A percentile compares a stretch with the other conserved stretches of the same genome.
Evolutionary conservation across 2,888 invertebrate species (phyloP).

Genomic region (Tenthredo livida): DNA sequence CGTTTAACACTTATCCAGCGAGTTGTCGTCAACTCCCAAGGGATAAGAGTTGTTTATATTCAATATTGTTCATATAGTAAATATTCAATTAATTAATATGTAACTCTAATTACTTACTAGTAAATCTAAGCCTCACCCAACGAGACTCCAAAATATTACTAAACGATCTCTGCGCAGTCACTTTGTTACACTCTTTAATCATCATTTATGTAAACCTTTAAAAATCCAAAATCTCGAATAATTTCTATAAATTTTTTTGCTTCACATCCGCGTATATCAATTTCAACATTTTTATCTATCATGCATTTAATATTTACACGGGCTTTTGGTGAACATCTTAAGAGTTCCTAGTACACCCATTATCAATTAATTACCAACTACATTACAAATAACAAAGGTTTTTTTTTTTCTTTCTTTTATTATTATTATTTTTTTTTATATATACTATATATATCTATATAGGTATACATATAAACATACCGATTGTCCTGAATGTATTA

Average conservation of each 20-base stretch:
- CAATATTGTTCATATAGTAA: slow-evolving; percentile 55
- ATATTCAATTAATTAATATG: slow-evolving; percentile 59
- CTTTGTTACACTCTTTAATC: neutral
- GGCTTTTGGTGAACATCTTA: slow-evolving; percentile 17
- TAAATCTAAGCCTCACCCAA: slow-evolving; percentile 63
- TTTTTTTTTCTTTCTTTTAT: neutral
- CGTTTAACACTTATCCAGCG: slow-evolving; percentile 20
- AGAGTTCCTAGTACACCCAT: neutral
- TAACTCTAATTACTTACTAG: slow-evolving; percentile 58
- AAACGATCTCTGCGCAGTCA: slow-evolving; percentile 9
- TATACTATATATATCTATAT: neutral
- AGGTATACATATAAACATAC: neutral
- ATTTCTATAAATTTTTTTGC: neutral
- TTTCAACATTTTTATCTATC: slow-evolving; percentile 1
- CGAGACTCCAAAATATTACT: slow-evolving; percentile 62
- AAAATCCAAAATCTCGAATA: slow-evolving; percentile 9
- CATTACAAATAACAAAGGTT: neutral
- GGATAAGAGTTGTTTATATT: slow-evolving; percentile 58
- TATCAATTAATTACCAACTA: slow-evolving; percentile 32
- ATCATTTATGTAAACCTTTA: neutral
- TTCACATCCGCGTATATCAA: neutral
- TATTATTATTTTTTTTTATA: neutral
- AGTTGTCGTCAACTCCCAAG: slow-evolving; percentile 35
- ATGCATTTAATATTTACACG: slow-evolving; percentile 32
- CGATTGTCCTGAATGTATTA: slow-evolving; percentile 33